phyloP scores from a whole-genome alignment of 2,888 invertebrate genomes.

The Melinopterus prodromus region DNA sequence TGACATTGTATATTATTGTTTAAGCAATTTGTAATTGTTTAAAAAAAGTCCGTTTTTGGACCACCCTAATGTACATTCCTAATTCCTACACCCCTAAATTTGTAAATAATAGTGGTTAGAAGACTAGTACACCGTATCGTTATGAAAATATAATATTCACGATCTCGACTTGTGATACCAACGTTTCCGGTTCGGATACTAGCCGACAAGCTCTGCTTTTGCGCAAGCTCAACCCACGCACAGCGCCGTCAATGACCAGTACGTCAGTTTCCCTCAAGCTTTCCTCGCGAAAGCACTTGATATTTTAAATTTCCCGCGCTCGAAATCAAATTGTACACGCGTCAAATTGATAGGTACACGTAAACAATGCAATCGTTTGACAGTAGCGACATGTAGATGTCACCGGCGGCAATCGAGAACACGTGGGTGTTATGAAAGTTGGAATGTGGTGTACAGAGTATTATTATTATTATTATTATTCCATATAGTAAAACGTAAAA shows the following conservation, averaged over 20 bases:
- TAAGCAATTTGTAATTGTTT: no score
- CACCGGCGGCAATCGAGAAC: neutral
- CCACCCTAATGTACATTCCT: no score
- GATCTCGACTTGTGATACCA: neutral
- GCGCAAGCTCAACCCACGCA: neutral
- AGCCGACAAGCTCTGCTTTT: neutral
- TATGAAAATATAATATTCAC: neutral
- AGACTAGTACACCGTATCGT: no score
- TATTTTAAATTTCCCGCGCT: neutral
- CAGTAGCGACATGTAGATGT: neutral
- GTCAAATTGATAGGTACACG: neutral
- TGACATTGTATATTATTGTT: no score
- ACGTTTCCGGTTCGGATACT: neutral
- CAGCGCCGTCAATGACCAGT: neutral
- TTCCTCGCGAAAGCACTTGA: neutral
- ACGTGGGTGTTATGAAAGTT: neutral
- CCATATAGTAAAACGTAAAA: neutral
- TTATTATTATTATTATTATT: no score
- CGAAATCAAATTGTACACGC: neutral
- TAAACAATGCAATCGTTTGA: neutral
- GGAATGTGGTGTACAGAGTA: neutral
- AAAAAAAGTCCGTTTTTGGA: no score
- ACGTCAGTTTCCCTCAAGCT: neutral
- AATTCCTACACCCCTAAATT: no score
- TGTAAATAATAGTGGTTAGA: no score